Evolutionary conservation across 1,140 invertebrate species (phyloP), one percentile per base, ranked within the genome.

Genomic region (Bombyx mandarina): DNA sequence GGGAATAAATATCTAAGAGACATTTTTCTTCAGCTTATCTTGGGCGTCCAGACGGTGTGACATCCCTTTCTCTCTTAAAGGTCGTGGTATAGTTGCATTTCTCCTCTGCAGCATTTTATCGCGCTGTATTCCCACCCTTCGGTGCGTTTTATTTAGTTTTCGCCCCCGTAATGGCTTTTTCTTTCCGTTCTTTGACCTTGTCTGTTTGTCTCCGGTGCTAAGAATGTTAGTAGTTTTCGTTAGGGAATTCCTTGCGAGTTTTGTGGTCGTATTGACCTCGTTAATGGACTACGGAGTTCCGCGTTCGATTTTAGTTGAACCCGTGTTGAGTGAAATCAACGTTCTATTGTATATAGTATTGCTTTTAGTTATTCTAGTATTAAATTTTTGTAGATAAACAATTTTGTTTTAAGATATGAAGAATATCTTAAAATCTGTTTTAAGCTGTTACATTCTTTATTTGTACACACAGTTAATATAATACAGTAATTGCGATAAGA

Each of bases 21-120:
- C 83, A 86, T 86, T 86, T 86, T 86, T 86, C 83, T 84, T 82
- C 66, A 69, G 68, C 77, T 86, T 86, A 86, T 86, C 83, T 80
- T 53, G 61, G 65, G 67, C 70, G 69, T 66, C 73, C 83, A 86
- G 81, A 80, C 80, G 62, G 56, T 60, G 50, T 62, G 60, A 51
- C 63, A 12, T 78, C 72, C 57, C 62, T 54, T 56, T 77, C 70
- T 58, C 46, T n/a, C 68, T 52, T 44, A 9, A 5, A 12, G 12
- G 6, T n/a, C 22, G 46, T 45, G 8, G 45, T 56, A 54, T 70
- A 63, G 60, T 12, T 43, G 51, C 51, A 54, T 77, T 69, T 64
- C 72, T 52, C 45, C 80, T 54, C 5, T 52, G 9, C 60, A 49
- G 62, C 67, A 74, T 80, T 65, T 78, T 81, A 82, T 82, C 77